Evolutionary conservation across 2,888 invertebrate genomes (phyloP), one percentile per base, ranked within the genome.

Genomic region (Lucinisca nassula): DNA sequence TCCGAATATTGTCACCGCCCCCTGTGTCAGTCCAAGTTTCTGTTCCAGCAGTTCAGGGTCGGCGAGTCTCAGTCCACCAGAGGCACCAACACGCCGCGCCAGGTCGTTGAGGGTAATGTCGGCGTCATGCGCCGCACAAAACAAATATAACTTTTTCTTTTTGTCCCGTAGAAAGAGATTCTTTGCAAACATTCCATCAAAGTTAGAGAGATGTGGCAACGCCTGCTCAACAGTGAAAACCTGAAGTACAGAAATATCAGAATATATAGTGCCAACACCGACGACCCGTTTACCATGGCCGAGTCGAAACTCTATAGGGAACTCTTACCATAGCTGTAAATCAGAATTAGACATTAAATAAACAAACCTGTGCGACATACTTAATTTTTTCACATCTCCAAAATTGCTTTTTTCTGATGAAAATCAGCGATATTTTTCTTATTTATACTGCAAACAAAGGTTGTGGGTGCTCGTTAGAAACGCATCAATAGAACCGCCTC

Each of bases 141-240:
- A 92, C 24, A 96, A 88, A 90, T 94, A 96, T 17, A 96, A 91
- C 21, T 91, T 92, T 89, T 95, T 96, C 93, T 96, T 96, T 90
- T 96, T 96, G 93, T 96, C 96, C 81, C 91, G 92, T 32, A 96
- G 89, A 85, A 96, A 96, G 2, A 96, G 93, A 88, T 96, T 96
- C 89, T 96, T 96, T 38, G 94, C 93, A 85, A 95, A 93, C 55
- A 94, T 90, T 4, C 96, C 96, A 1, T 93, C 91, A 40, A 95
- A 70, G 55, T 94, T 88, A 12, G 80, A 49, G 14, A 96, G 90
- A 79, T 95, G 90, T 8, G 94, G 94, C 85, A 96, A 90, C 77
- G 96, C 95, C 72, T 93, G 94, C 75, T 96, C 96, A 4, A 96
- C 96, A n/a, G 96, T 96, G 84, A 95, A 96, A 1, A 96, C 96